phyloP scores from a whole-genome alignment of 2,113 vertebrate genomes.

The Ariopsis seemanni region DNA sequence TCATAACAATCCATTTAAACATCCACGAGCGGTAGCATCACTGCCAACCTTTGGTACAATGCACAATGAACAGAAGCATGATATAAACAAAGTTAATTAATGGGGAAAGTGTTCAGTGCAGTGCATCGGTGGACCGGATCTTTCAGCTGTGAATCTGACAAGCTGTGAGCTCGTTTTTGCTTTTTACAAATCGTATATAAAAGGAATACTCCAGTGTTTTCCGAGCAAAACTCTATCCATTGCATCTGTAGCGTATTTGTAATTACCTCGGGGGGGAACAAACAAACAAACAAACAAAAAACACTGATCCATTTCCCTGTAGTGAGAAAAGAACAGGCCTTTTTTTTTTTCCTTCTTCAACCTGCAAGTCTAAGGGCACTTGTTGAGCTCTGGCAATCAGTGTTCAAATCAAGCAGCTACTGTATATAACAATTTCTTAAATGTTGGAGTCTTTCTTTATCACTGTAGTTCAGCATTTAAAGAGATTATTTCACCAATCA shows the following conservation, averaged over 20 bases:
- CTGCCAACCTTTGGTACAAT: slow-evolving; percentile 28
- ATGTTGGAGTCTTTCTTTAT: no score
- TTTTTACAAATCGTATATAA: background rate
- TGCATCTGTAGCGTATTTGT: background rate
- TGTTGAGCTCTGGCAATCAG: background rate
- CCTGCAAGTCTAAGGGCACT: background rate
- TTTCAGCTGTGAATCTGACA: background rate
- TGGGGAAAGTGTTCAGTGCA: background rate
- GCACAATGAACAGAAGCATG: slow-evolving; percentile 41
- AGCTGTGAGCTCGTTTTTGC: background rate
- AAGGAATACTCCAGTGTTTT: background rate
- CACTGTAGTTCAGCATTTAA: no score
- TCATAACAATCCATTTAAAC: slow-evolving; percentile 47
- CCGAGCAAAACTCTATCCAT: background rate
- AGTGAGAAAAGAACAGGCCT: background rate
- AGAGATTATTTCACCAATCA: no score
- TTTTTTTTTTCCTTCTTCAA: background rate
- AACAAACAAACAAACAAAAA: background rate
- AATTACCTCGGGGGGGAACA: background rate
- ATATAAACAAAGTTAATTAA: slow-evolving; percentile 31
- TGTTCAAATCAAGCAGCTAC: background rate
- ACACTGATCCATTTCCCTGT: background rate
- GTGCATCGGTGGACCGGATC: background rate
- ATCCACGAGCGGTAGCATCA: slow-evolving; percentile 32
- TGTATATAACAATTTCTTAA: background rate